Evolutionary conservation across 2,797 vertebrate genomes (phyloP).

Genomic region (Okamejei kenojei): DNA sequence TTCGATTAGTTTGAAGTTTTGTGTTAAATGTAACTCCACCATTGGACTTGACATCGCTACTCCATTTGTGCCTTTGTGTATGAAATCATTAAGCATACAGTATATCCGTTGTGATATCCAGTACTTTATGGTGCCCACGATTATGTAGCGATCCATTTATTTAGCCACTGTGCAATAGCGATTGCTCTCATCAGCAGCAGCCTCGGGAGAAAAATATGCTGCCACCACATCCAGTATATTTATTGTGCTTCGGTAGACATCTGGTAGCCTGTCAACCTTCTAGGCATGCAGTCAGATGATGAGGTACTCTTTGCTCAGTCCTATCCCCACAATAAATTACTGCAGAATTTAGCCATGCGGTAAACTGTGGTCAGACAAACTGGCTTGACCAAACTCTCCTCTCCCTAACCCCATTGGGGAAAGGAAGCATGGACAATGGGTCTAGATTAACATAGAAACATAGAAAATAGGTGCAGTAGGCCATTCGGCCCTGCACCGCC

Average conservation of each 20-base stretch:
- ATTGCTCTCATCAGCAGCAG: neutral
- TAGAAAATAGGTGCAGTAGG: too few species aligned
- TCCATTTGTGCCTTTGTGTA: slow-evolving; percentile 5
- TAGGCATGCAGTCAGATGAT: neutral
- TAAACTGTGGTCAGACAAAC: neutral
- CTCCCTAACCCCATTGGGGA: neutral
- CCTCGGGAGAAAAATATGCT: neutral
- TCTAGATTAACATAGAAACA: too few species aligned
- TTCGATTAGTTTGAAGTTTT: slow-evolving; percentile 40
- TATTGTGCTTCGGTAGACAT: slow-evolving; percentile 19
- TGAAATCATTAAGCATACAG: slow-evolving; percentile 17
- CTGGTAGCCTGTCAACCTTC: slow-evolving; percentile 22
- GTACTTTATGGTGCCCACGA: neutral
- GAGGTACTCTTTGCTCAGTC: neutral
- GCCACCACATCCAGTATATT: slow-evolving; percentile 10
- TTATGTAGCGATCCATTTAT: slow-evolving; percentile 22
- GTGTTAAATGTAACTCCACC: slow-evolving; percentile 43
- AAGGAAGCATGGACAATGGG: neutral
- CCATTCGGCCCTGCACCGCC: too few species aligned
- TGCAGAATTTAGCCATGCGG: neutral
- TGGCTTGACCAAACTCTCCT: neutral
- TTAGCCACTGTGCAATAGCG: neutral
- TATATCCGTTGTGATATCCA: slow-evolving; percentile 9
- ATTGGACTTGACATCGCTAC: neutral
- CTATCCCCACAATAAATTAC: neutral